phyloP scores from a whole-genome alignment of 2,888 invertebrate genomes.

The Stenchaetothrips biformis region DNA sequence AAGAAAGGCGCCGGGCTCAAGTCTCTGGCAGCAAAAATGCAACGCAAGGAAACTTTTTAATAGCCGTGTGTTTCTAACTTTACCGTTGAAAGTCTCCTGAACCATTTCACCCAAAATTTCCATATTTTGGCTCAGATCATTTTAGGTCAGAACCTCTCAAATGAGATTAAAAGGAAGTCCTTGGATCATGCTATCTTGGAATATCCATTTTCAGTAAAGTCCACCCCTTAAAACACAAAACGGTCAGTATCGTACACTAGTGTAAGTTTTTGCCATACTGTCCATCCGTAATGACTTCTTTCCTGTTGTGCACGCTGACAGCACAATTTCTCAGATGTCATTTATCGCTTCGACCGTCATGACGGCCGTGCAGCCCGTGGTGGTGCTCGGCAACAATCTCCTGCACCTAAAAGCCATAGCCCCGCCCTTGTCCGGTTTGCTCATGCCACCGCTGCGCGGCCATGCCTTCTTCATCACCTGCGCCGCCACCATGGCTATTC shows the following conservation, averaged over 20 bases:
- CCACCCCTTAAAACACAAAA: neutral
- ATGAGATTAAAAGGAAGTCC: too few species aligned
- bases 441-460: neutral
- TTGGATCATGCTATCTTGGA: neutral
- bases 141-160: too few species aligned
- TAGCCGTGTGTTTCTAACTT: too few species aligned
- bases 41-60: too few species aligned
- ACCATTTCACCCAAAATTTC: too few species aligned
- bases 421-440: neutral
- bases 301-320: neutral
- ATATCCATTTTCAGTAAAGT: neutral
- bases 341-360: neutral
- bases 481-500: neutral
- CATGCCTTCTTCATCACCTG: neutral
- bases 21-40: too few species aligned
- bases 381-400: neutral
- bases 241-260: too few species aligned
- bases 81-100: too few species aligned
- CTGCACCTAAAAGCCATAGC: neutral
- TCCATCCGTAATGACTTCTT: too few species aligned
- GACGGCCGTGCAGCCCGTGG: neutral
- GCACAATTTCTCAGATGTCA: neutral
- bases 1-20: too few species aligned
- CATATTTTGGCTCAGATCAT: too few species aligned
- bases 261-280: neutral